These are phyloP conservation scores for Eupithecia dodoneata DNA, from an alignment of 2,888 invertebrate species.

Conservation along the genomic window DNA sequence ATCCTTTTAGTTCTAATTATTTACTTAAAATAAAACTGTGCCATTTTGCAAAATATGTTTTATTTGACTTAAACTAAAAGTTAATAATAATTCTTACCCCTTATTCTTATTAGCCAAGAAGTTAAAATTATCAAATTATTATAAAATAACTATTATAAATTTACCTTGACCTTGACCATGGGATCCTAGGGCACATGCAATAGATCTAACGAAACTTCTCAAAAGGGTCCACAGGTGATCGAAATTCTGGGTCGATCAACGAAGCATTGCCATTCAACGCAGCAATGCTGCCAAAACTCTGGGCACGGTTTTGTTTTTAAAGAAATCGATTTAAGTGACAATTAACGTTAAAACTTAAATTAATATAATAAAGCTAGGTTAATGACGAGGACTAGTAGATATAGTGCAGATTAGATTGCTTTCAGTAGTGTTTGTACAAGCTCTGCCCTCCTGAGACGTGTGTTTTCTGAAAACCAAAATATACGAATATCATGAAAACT, in stretches of 20 bases:
- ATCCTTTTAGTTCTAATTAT: conserved; percentile 52
- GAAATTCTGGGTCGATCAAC: neutral
- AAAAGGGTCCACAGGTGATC: neutral
- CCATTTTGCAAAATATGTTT: conserved; percentile 62
- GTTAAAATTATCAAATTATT: neutral
- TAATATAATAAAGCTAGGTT: neutral
- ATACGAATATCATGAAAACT: neutral
- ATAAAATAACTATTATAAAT: too few relatives aligned
- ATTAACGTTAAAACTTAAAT: neutral
- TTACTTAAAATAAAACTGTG: conserved; percentile 71
- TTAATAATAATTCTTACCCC: neutral
- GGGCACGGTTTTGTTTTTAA: neutral
- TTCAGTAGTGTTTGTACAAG: conserved; percentile 53
- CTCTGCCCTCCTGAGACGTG: conserved; percentile 43
- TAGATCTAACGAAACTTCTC: neutral
- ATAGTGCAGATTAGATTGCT: conserved; percentile 17
- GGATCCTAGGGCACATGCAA: neutral
- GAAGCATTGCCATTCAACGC: neutral
- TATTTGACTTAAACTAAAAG: conserved; percentile 38
- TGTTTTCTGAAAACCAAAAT: conserved; percentile 58
- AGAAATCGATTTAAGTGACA: neutral
- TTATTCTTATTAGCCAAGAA: neutral
- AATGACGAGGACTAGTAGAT: conserved; percentile 32
- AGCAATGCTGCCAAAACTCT: neutral
- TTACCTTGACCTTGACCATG: too few relatives aligned